Conservation (phyloP, 2,797 vertebrate species). For the Falco rusticolus region DNA sequence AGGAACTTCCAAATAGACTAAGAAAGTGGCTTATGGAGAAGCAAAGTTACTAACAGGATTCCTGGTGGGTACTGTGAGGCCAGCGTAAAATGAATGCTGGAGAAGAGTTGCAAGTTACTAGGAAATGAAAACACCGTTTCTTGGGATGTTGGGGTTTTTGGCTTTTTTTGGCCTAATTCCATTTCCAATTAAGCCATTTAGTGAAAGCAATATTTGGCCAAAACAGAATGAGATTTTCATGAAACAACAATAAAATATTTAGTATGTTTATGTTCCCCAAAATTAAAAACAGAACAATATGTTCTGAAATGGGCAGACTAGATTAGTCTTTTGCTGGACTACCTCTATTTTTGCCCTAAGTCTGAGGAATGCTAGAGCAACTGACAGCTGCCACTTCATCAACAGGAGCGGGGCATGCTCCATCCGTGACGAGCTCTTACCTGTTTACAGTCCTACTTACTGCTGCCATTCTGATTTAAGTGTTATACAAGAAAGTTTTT, state of each 20-base stretch:
- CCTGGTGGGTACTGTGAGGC: not conserved
- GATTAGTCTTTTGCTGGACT: not conserved
- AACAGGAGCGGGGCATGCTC: not conserved
- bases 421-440: not conserved
- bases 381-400: not conserved
- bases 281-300: not conserved
- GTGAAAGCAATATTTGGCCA: conserved; percentile 1
- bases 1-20: not conserved
- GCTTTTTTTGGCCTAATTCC: not conserved
- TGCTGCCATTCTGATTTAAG: not conserved
- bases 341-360: not conserved
- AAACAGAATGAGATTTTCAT: not conserved
- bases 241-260: conserved; percentile 18
- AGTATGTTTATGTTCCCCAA: not conserved
- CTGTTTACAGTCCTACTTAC: not conserved
- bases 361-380: not conserved
- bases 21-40: not conserved
- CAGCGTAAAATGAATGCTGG: not conserved
- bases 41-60: not conserved
- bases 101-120: not conserved
- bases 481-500: not conserved
- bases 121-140: not conserved
- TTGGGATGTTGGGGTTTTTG: not conserved
- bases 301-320: not conserved
- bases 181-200: not conserved